Percentiles rank a stretch among this genome's conserved stretches.
phyloP scores from a whole-genome alignment of 1,140 invertebrate species.

The Lepidurus packardi region DNA sequence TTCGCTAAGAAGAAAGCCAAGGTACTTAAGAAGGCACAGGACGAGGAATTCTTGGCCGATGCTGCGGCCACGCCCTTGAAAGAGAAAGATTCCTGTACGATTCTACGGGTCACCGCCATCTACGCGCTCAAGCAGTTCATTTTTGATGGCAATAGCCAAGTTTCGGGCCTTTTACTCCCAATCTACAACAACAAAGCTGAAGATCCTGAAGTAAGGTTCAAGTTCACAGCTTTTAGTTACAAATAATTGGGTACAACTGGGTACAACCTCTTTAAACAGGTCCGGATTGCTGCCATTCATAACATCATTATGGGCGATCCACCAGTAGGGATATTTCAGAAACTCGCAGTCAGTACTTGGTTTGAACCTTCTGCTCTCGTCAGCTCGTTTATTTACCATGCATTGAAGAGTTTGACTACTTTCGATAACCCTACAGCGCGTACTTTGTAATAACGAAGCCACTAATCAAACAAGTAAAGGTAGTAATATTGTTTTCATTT shows the following conservation, averaged over 20 bases:
- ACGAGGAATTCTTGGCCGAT: background rate
- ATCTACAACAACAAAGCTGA: conserved; percentile 32
- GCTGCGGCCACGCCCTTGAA: background rate
- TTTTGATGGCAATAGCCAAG: conserved; percentile 23
- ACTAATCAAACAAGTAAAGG: background rate
- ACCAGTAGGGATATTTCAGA: conserved; percentile 31
- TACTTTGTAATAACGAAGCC: background rate
- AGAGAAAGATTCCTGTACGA: conserved; percentile 30
- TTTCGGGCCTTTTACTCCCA: conserved; percentile 27
- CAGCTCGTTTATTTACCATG: conserved; percentile 34
- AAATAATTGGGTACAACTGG: too few species aligned
- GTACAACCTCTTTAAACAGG: too few species aligned
- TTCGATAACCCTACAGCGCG: conserved; percentile 28
- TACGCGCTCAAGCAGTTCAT: conserved; percentile 25
- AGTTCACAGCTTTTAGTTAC: background rate
- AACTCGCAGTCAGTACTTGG: conserved; percentile 36
- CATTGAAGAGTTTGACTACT: conserved; percentile 31
- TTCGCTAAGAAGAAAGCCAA: conserved; percentile 22
- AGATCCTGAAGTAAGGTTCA: conserved; percentile 27
- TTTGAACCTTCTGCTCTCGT: conserved; percentile 35
- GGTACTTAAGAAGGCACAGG: background rate
- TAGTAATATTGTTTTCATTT: background rate
- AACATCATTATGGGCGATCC: conserved; percentile 34
- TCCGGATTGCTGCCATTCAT: conserved; percentile 37
- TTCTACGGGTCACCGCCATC: conserved; percentile 29